phyloP scores from a whole-genome alignment of 2,113 vertebrate species.

The Tachysurus vachellii region DNA sequence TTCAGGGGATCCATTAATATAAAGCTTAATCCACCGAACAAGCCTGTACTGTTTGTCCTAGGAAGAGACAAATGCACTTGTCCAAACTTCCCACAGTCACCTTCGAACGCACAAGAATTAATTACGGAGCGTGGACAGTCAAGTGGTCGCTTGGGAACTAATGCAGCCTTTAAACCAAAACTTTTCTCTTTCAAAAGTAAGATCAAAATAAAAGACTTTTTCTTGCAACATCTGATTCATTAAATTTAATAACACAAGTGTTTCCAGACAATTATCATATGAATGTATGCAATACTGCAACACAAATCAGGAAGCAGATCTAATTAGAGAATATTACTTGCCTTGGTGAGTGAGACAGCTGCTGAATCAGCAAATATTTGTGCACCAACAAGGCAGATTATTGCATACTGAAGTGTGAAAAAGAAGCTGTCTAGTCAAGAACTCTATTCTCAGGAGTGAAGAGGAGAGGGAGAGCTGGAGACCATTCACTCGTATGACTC shows the following conservation, averaged over 20 bases:
- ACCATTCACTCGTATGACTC: background rate
- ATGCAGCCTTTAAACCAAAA: background rate
- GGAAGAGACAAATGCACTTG: conserved; percentile 9
- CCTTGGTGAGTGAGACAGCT: background rate
- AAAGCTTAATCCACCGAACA: background rate
- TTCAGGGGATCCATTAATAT: background rate
- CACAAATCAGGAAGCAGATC: background rate
- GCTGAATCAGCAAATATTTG: background rate
- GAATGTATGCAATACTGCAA: background rate
- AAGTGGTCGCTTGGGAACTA: background rate
- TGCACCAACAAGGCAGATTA: background rate
- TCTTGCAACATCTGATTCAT: background rate
- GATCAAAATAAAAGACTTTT: background rate
- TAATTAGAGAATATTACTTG: background rate
- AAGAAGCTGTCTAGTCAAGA: background rate
- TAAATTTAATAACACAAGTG: background rate
- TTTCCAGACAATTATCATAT: background rate
- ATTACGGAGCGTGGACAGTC: background rate
- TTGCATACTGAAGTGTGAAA: background rate
- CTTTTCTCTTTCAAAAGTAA: background rate
- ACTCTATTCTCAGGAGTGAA: background rate
- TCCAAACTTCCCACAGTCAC: background rate
- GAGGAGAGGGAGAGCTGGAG: background rate
- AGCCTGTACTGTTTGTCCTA: background rate
- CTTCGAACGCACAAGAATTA: background rate